Evolutionary conservation across 2,797 vertebrate genomes (phyloP).

Genomic region (Pelodytes ibericus): DNA sequence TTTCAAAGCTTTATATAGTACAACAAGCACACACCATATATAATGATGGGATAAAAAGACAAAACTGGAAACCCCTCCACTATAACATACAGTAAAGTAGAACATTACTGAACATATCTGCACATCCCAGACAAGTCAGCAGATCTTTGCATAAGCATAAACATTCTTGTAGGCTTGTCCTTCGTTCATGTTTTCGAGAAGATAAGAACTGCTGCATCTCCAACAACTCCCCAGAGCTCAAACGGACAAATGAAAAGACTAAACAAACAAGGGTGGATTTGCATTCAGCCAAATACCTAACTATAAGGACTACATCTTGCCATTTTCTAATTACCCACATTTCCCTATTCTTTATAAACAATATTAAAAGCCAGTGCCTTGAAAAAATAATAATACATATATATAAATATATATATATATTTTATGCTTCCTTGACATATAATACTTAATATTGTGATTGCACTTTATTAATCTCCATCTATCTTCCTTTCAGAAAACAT

Average conservation of each 20-base stretch:
- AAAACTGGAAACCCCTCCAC: too few species aligned
- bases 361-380: constrained; percentile 27
- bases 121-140: too few species aligned
- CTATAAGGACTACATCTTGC: constrained; percentile 9
- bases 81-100: too few species aligned
- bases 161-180: not conserved
- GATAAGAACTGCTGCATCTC: not conserved
- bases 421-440: constrained; percentile 42
- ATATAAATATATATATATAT: too few species aligned
- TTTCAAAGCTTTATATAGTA: too few species aligned
- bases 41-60: too few species aligned
- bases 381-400: constrained; percentile 14
- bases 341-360: constrained; percentile 29
- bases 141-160: too few species aligned
- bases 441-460: constrained; percentile 51
- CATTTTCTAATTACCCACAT: constrained; percentile 42
- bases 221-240: not conserved
- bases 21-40: too few species aligned
- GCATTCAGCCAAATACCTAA: constrained; percentile 15
- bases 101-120: too few species aligned
- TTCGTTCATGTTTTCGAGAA: not conserved
- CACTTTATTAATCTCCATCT: constrained; percentile 45
- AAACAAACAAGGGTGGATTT: constrained; percentile 25
- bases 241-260: not conserved
- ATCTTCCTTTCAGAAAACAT: constrained; percentile 48